Evolutionary conservation across 2,113 vertebrate species (phyloP).

Genomic region (Prinia subflava): DNA sequence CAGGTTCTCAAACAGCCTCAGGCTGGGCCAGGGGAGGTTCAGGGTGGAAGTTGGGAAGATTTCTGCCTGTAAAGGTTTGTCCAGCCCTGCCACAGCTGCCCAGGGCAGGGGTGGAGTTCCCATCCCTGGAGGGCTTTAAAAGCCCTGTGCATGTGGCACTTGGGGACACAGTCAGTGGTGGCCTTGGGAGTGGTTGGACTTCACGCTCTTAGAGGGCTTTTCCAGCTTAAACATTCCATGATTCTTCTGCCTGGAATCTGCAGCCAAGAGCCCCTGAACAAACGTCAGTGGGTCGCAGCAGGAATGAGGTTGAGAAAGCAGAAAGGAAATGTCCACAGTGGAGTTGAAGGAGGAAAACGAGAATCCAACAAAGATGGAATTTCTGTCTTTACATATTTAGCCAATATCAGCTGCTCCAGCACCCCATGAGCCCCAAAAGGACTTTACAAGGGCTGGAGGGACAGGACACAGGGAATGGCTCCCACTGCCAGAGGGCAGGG

Average conservation of each 20-base stretch:
- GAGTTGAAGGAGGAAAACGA: background rate
- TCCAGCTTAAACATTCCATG: background rate
- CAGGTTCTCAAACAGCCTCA: background rate
- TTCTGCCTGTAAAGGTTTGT: background rate
- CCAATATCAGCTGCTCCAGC: background rate
- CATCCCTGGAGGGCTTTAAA: background rate
- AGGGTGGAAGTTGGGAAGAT: rapidly evolving
- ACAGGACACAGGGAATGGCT: background rate
- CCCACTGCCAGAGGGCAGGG: background rate
- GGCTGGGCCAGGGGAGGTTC: background rate
- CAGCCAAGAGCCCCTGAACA: background rate
- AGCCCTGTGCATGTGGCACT: background rate
- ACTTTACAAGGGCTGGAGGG: background rate
- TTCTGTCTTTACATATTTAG: background rate
- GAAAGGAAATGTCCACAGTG: background rate
- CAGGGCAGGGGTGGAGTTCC: background rate
- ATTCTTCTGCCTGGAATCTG: background rate
- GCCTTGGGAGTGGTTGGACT: background rate
- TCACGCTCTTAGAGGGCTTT: background rate
- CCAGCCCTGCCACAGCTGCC: background rate
- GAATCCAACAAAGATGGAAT: background rate
- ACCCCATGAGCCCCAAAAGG: rapidly evolving
- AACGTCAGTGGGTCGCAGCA: background rate
- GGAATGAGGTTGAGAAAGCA: background rate
- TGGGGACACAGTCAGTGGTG: background rate